Base-by-base conservation (phyloP, 2,888 invertebrate species). In the Morpho deidamia region DNA sequence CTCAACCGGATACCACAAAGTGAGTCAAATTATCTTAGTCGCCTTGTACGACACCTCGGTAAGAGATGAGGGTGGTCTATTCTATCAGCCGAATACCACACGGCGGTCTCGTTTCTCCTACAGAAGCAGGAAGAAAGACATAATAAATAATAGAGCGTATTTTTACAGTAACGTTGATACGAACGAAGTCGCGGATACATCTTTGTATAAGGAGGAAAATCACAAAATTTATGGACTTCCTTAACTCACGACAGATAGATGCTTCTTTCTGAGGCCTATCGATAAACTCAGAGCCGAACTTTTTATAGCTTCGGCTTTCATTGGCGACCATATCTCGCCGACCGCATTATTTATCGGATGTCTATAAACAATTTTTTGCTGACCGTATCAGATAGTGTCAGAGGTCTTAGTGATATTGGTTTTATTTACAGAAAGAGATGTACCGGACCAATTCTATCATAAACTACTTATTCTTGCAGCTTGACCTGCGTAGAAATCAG, bases 211-310 rank as follows among this genome's bases (percentile, higher is more conserved):
- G 76, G 62, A 72, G 73, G 67, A 74, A 76, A 78, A 74, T 69
- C 58, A 69, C 61, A 55, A 74, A 81, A 88, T 87, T 83, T 88
- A 85, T 84, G 75, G 69, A 73, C 72, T 79, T 78, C 72, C 78
- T 76, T 75, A 74, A 69, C 72, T 67, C 72, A 74, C 80, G 75
- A 72, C 67, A 73, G 74, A 80, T 76, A 71, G 77, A 81, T 78
- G 74, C 61, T 64, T 70, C 71, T 68, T 67, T 65, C 66, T 67
- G 58, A 66, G 65, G 68, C 72, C 70, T 74, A 74, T 71, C 70
- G 71, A 70, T 70, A 74, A 78, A 78, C 74, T 75, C 64, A 64
- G 69, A 71, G 69, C 64, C 64, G 61, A 69, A 70, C 59, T 68
- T 71, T 66, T 66, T 68, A 68, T 69, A 60, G 60, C 61, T 57